Percentiles rank a stretch among this genome's conserved stretches.
Evolutionary conservation across 2,113 vertebrate species (phyloP).

Genomic region (Myotis yumanensis): DNA sequence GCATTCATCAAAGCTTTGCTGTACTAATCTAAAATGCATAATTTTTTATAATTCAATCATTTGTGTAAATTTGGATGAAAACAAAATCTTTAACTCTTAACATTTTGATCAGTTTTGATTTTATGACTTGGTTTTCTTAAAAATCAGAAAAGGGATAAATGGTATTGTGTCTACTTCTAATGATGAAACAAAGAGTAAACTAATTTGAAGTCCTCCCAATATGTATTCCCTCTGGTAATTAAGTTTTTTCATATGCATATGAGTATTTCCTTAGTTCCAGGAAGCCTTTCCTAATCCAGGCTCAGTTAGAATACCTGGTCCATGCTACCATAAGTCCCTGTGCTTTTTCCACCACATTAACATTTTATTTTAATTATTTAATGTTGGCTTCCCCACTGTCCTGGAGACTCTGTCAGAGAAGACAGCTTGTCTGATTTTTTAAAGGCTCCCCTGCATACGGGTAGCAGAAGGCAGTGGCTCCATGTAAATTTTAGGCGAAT

Average conservation of each 20-base stretch:
- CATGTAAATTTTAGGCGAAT: neutral
- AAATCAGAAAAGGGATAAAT: neutral
- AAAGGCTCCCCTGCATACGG: neutral
- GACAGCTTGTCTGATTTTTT: neutral
- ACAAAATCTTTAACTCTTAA: neutral
- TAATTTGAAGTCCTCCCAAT: neutral
- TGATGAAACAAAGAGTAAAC: neutral
- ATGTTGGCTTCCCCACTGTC: neutral
- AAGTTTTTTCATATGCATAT: neutral
- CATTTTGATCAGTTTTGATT: neutral
- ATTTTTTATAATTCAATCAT: neutral
- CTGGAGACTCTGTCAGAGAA: neutral
- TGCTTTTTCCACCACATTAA: neutral
- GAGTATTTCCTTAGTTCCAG: neutral
- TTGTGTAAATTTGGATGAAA: slow-evolving; percentile 4
- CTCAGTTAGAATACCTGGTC: neutral
- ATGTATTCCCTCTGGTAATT: neutral
- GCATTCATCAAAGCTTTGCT: neutral
- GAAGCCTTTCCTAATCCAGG: neutral
- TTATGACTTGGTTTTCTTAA: neutral
- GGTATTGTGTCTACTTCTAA: neutral
- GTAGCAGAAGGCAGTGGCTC: neutral
- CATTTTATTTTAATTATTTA: neutral
- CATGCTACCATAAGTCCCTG: neutral
- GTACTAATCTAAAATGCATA: neutral